Conservation (phyloP, 1,140 invertebrate genomes). For the Littorina saxatilis region DNA sequence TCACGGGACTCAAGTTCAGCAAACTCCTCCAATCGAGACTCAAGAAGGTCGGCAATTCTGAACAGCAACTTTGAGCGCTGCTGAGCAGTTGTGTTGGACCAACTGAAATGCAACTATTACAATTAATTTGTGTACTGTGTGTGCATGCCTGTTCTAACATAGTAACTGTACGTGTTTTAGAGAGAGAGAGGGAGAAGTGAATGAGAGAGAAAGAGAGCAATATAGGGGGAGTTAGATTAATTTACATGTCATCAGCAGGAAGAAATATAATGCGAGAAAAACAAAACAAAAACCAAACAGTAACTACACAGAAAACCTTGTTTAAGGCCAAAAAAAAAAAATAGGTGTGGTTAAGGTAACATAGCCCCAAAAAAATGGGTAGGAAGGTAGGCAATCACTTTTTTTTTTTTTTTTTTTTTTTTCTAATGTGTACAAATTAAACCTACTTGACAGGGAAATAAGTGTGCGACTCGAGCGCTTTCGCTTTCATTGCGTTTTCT, state of each 20-base stretch:
- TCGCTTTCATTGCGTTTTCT: too few relatives aligned
- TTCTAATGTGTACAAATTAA: too few relatives aligned
- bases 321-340: too few relatives aligned
- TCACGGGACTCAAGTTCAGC: constrained; percentile 79
- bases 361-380: too few relatives aligned
- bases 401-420: too few relatives aligned
- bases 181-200: neutral
- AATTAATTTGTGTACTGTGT: too few relatives aligned
- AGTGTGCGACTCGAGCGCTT: too few relatives aligned
- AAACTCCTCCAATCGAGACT: constrained; percentile 77
- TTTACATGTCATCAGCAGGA: neutral
- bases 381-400: too few relatives aligned
- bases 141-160: neutral
- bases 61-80: constrained; percentile 64
- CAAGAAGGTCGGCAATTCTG: constrained; percentile 79
- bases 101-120: too few relatives aligned
- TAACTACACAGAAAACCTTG: too few relatives aligned
- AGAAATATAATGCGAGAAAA: neutral
- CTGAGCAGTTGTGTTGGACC: constrained; percentile 63
- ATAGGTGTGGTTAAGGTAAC: too few relatives aligned
- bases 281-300: neutral
- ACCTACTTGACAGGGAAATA: too few relatives aligned
- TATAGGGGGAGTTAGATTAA: neutral
- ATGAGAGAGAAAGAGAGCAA: neutral
- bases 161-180: neutral